These are phyloP conservation scores for Dynastes tityus DNA, from an alignment of 2,888 invertebrate genomes.

Conservation along the genomic window DNA sequence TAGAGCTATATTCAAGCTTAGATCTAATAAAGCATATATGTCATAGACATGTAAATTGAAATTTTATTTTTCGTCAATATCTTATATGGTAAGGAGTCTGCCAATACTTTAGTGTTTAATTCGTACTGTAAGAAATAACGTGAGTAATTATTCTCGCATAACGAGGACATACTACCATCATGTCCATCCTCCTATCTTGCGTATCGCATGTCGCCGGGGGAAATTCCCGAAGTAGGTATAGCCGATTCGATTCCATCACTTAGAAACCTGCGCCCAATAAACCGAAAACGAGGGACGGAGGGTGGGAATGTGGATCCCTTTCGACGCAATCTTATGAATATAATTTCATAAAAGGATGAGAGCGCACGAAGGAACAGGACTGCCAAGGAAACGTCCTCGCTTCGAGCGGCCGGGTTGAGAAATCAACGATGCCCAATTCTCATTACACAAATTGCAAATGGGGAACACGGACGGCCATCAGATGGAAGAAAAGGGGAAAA, in stretches of 20 bases:
- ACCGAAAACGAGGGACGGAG: background rate
- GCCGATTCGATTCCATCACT: conserved; percentile 29
- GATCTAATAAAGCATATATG: no score
- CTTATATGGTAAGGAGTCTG: no score
- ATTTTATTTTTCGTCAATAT: no score
- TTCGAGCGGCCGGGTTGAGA: conserved; percentile 26
- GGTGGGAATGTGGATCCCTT: background rate
- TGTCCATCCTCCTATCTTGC: background rate
- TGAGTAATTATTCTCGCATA: no score
- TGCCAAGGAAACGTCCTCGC: conserved; percentile 15
- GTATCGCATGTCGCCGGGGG: background rate
- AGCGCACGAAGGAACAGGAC: background rate
- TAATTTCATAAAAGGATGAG: conserved; percentile 34
- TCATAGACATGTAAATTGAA: no score
- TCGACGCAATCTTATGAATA: conserved; percentile 38
- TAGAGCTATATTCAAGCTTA: no score
- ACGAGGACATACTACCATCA: background rate
- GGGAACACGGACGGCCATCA: conserved; percentile 14
- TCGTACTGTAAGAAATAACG: no score
- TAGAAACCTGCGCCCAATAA: conserved; percentile 9
- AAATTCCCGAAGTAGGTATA: conserved; percentile 11
- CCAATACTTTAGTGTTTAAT: no score
- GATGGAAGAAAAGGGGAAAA: background rate
- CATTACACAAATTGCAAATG: conserved; percentile 55
- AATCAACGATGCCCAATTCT: conserved; percentile 47